Percentiles rank a stretch among this genome's conserved stretches.
Conservation (phyloP, 2,797 vertebrate genomes). For the Peromyscus eremicus region DNA sequence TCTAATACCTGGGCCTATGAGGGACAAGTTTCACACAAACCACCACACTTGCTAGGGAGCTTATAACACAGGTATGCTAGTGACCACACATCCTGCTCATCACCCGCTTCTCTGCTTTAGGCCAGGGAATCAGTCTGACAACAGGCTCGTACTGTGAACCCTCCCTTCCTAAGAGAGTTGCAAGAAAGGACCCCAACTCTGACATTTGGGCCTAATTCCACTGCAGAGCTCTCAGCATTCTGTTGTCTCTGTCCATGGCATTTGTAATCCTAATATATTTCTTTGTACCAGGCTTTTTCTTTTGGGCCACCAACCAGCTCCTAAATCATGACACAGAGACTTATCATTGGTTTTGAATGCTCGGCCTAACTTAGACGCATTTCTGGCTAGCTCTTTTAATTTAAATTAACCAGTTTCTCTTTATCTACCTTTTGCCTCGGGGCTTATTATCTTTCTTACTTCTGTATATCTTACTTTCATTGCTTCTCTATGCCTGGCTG, state of each 20-base stretch:
- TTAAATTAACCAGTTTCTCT: no score
- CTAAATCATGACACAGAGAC: no score
- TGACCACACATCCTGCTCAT: neutral
- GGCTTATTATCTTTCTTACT: no score
- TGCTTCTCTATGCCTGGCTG: no score
- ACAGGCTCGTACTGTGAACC: neutral
- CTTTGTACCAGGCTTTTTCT: no score
- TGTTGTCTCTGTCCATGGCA: neutral
- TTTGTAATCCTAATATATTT: neutral
- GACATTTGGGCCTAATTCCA: neutral
- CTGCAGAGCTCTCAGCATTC: neutral
- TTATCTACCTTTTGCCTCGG: no score
- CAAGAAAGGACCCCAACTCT: neutral
- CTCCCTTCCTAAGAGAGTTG: neutral
- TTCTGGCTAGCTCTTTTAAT: no score
- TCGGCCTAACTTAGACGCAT: no score
- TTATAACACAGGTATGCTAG: neutral
- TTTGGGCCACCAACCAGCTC: no score
- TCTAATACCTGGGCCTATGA: neutral
- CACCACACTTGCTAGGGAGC: neutral
- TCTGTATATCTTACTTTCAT: no score
- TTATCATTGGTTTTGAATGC: no score
- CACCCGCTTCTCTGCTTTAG: neutral
- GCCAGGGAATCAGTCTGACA: neutral
- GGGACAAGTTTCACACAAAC: neutral